phyloP scores from a whole-genome alignment of 2,797 vertebrate species.

The Arnoldichthys spilopterus region DNA sequence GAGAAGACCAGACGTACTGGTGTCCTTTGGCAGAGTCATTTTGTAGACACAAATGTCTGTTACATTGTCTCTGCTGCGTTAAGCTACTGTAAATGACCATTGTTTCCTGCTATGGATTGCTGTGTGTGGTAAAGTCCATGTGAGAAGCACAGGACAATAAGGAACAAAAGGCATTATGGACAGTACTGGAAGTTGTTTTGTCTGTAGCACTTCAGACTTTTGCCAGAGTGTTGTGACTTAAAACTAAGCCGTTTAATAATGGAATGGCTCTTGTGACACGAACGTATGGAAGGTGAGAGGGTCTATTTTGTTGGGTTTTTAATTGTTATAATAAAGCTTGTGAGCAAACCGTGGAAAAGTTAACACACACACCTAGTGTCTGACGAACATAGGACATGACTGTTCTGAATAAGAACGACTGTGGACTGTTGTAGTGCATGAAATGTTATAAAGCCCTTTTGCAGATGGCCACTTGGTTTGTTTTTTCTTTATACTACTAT shows the following conservation, averaged over 20 bases:
- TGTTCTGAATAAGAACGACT: too few species aligned
- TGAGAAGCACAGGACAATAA: not conserved
- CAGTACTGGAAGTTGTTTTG: not conserved
- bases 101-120: slow-evolving; percentile 9
- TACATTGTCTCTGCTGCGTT: not conserved
- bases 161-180: not conserved
- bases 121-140: slow-evolving; percentile 10
- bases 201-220: not conserved
- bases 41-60: not conserved
- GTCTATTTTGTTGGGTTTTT: not conserved
- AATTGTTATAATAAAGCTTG: too few species aligned
- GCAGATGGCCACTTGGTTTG: too few species aligned
- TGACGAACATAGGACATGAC: too few species aligned
- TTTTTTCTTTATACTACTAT: too few species aligned
- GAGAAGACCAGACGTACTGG: not conserved
- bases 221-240: not conserved
- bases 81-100: not conserved
- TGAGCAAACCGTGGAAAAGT: too few species aligned
- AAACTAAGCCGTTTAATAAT: not conserved
- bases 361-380: too few species aligned
- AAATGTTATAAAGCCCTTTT: too few species aligned
- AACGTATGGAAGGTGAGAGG: too few species aligned
- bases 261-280: not conserved
- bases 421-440: too few species aligned
- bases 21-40: not conserved